A percentile compares a stretch with the other conserved stretches of the same genome.
Evolutionary conservation across 2,797 vertebrate species (phyloP).

Genomic region (Hippopotamyrus pictus): DNA sequence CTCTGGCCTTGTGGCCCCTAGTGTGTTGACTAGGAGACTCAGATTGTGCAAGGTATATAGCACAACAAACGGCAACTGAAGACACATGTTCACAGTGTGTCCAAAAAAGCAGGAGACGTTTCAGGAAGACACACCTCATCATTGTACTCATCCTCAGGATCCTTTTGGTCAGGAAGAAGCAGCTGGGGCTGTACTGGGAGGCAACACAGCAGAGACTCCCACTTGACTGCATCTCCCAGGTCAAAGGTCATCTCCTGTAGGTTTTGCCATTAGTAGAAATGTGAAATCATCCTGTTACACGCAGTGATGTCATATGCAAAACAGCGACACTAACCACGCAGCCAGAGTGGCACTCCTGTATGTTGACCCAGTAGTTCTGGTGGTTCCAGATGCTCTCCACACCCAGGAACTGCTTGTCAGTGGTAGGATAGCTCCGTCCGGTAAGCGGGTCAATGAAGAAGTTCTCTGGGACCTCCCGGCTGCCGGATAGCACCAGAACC

Average conservation of each 20-base stretch:
- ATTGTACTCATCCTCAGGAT: constrained; percentile 27
- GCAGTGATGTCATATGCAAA: background rate
- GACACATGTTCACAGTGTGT: background rate
- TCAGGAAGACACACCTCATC: constrained; percentile 35
- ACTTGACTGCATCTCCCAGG: constrained; percentile 64
- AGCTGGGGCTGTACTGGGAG: constrained; percentile 43
- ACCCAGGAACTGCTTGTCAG: constrained; percentile 69
- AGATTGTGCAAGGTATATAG: background rate
- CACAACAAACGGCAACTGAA: background rate
- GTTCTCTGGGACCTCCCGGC: constrained; percentile 65
- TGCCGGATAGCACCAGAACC: constrained; percentile 80
- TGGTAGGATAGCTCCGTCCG: constrained; percentile 58
- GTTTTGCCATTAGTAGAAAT: constrained; percentile 21
- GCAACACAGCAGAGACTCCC: constrained; percentile 72
- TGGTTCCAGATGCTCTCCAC: constrained; percentile 90
- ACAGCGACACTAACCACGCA: constrained; percentile 61
- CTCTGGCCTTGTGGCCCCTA: background rate
- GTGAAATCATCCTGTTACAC: background rate
- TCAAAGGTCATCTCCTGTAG: constrained; percentile 75
- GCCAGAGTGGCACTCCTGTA: constrained; percentile 77
- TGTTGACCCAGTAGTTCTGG: constrained; percentile 84
- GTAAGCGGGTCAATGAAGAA: constrained; percentile 87
- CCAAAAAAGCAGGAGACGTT: background rate
- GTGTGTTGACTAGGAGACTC: background rate
- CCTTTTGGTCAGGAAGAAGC: constrained; percentile 31